Base-by-base conservation (phyloP, 2,113 vertebrate species). In the Bujurquina vittata region DNA sequence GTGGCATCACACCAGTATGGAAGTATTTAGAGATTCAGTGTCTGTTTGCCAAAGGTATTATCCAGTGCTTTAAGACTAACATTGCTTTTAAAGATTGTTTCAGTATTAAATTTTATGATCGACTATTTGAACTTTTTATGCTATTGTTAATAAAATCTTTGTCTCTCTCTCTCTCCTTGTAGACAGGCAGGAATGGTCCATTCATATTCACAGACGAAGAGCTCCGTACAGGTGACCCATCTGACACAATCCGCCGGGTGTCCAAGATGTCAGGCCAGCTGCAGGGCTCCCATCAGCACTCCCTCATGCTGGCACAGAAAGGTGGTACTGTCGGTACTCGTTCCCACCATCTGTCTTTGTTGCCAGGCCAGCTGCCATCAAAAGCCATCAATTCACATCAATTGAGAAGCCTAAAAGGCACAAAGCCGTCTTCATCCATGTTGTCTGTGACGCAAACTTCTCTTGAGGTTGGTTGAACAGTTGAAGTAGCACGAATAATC, bases 171-270 rank as follows among this genome's bases (percentile, higher is more conserved):
- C n/a, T n/a, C n/a, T n/a, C 63, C 58, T 18, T 63, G 0, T 75
- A 99, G 98, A 93, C 96, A 2, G 81, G 87, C 43, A 17, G 94
- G 84, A 61, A 84, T 77, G 37, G 79, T 79, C 57, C 57, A 29
- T 92, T 94, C 5, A 57, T 84, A 35, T 95, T 97, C 88, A 97
- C 97, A 0, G 98, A 99, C 0, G 97, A 99, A 37, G 97, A 99
- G 4, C 82, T 99, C 80, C 97, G 97, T 40, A 95, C 81, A 0
- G 98, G 98, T 0, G 97, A 99, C 84, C 98, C 98, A 0, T 87
- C 84, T 2, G 98, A 98, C 88, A 99, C 97, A 0, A 94, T 99
- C 88, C 95, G 96, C 0, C 94, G 97, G 0, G 97, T 95, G 22
- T 97, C 97, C 73, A 92, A 96, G 89, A 95, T 96, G 87, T 96